Evolutionary conservation across 2,888 invertebrate genomes (phyloP).

Genomic region (Plagiodera versicolora): DNA sequence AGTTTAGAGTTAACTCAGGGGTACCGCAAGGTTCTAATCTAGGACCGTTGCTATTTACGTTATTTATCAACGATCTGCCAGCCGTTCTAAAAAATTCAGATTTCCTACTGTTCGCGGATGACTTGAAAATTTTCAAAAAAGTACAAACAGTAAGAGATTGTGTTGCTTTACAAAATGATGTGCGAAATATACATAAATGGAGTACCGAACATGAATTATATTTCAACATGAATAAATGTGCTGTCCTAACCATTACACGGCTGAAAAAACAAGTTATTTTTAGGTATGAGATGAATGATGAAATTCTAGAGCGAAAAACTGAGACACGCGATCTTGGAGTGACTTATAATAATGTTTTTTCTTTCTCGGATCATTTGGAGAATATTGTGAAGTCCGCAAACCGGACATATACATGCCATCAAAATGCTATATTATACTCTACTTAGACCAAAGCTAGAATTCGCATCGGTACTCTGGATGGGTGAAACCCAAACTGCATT

Average conservation of each 20-base stretch:
- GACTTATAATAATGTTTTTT: neutral
- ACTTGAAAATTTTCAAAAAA: too few relatives aligned
- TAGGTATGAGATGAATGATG: neutral
- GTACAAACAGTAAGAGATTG: too few relatives aligned
- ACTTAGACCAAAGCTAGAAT: neutral
- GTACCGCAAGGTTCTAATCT: too few relatives aligned
- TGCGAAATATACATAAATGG: neutral
- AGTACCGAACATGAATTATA: neutral
- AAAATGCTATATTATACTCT: neutral
- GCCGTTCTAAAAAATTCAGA: too few relatives aligned
- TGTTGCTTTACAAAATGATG: neutral
- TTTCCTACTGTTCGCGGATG: too few relatives aligned
- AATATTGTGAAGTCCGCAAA: neutral
- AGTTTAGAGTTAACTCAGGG: too few relatives aligned
- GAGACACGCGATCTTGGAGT: neutral
- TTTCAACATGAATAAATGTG: slow-evolving; percentile 1
- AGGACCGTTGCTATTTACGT: too few relatives aligned
- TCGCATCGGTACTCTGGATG: neutral
- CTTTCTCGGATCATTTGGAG: neutral
- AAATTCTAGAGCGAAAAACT: neutral
- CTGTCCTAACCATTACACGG: neutral
- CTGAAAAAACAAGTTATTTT: neutral
- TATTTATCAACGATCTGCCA: too few relatives aligned
- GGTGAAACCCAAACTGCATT: neutral
- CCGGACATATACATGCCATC: neutral